Base-by-base conservation (phyloP, 92 coral and sea anemone species). In the Pocillopora meandrina region DNA sequence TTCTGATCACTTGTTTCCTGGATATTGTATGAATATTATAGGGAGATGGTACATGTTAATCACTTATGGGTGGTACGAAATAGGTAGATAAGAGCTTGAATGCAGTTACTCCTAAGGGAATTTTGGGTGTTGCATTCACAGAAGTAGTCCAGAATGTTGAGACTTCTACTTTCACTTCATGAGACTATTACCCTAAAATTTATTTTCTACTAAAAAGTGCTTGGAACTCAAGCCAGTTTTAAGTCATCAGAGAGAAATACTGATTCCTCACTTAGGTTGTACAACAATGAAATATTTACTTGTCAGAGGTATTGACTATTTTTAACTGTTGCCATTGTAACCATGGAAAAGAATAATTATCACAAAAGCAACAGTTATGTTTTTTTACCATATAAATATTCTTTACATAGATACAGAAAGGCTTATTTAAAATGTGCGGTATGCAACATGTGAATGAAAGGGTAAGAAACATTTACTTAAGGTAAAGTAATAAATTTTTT, bases 291-390 rank as follows among this genome's bases (percentile, higher is more conserved):
- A 15, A 31, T 60, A 56, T 75, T 57, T 75, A 56, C 64, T 14
- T 57, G 26, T 60, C 0, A 15, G 59, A 61, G 70, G 72, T 64
- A 47, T 65, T 60, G 55, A 21, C 72, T 78, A 42, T 78, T 78
- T 78, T 78, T 47, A 9, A 34, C 60, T 14, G 61, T 26, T 64
- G n/a, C 17, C 11, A 18, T 1, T 13, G 35, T 47, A 36, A 20
- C 33, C 35, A 34, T 15, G 15, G 56, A 19, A 36, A 78, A 35
- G 9, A 65, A 20, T 42, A 7, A 68, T 66, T 35, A 12, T 9
- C 2, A 58, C 62, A 58, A 20, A 21, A 42, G 31, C 68, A 65
- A 52, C 21, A 64, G 57, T 26, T n/a, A 34, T 68, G 61, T 34
- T 76, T 67, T 60, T 47, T 60, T 47, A 6, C 33, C 19, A 56